Conservation (phyloP, 2,888 invertebrate species). For the Drymonia ruficornis region DNA sequence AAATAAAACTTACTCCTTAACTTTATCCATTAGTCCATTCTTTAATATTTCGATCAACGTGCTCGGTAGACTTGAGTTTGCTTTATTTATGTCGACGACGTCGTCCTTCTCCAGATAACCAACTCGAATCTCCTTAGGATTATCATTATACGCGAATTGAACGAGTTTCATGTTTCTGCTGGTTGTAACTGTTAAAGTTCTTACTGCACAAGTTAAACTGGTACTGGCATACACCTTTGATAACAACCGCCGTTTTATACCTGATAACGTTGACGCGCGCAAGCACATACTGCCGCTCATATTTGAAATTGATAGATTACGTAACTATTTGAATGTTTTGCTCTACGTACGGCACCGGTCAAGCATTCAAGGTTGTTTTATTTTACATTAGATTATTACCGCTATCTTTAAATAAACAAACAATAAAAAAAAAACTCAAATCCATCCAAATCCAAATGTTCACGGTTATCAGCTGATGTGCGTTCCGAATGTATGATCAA, state of each 20-base stretch:
- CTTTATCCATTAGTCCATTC: constrained; percentile 59
- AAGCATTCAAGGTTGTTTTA: constrained; percentile 7
- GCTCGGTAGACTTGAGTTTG: constrained; percentile 66
- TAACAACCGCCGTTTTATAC: constrained; percentile 48
- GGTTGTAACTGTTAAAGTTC: constrained; percentile 54
- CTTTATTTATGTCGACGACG: constrained; percentile 88
- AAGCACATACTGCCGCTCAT: constrained; percentile 51
- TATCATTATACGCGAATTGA: constrained; percentile 85
- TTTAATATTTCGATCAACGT: constrained; percentile 77
- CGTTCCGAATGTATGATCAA: neutral
- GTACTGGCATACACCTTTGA: constrained; percentile 37
- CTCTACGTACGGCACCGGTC: neutral
- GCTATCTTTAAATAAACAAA: neutral
- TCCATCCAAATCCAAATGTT: neutral
- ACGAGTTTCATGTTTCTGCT: constrained; percentile 87
- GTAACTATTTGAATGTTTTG: constrained; percentile 36
- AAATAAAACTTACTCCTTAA: constrained; percentile 57
- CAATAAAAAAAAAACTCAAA: neutral
- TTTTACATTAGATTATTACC: constrained; percentile 26
- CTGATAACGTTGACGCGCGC: constrained; percentile 46
- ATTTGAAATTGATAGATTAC: constrained; percentile 25
- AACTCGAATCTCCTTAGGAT: constrained; percentile 86
- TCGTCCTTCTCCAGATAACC: constrained; percentile 87
- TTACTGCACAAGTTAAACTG: constrained; percentile 21
- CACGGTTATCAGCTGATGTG: neutral